Evolutionary conservation across 2,113 vertebrate species (phyloP).

Genomic region (Melanerpes aurifrons): DNA sequence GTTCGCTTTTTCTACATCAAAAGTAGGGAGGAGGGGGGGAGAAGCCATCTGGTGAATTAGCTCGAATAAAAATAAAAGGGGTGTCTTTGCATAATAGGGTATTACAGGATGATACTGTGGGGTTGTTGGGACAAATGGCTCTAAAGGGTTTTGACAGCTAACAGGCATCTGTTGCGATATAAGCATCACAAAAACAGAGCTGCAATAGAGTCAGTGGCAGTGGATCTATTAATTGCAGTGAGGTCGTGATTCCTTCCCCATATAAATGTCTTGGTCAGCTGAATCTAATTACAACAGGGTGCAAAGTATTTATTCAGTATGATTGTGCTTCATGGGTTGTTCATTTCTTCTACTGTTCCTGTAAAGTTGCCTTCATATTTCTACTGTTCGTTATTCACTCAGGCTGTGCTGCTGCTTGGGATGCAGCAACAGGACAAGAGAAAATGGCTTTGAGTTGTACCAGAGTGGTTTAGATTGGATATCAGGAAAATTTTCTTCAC

Average conservation of each 20-base stretch:
- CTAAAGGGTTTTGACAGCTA: slow-evolving; percentile 62
- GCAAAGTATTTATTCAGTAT: slow-evolving; percentile 16
- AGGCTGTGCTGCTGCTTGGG: not conserved
- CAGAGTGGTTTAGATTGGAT: too few relatives aligned
- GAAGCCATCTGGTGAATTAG: slow-evolving; percentile 66
- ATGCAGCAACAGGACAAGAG: not conserved
- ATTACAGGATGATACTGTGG: slow-evolving; percentile 37
- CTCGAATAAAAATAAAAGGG: slow-evolving; percentile 62
- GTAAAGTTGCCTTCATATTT: not conserved
- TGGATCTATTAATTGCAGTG: slow-evolving; percentile 9
- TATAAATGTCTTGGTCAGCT: slow-evolving; percentile 24
- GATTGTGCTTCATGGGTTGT: not conserved
- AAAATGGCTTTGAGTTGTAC: too few relatives aligned
- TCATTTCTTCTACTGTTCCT: not conserved
- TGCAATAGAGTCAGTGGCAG: not conserved
- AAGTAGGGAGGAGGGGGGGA: not conserved
- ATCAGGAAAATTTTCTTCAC: too few relatives aligned
- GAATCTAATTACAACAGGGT: slow-evolving; percentile 20
- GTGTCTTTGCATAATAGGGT: slow-evolving; percentile 57
- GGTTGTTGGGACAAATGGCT: slow-evolving; percentile 50
- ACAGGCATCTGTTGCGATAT: slow-evolving; percentile 37
- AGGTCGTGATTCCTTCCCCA: not conserved
- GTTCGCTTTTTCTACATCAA: slow-evolving; percentile 41
- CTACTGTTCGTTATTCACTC: not conserved
- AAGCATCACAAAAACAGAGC: slow-evolving; percentile 34